phyloP scores from a whole-genome alignment of 2,797 vertebrate genomes.

The Takifugu ocellatus region DNA sequence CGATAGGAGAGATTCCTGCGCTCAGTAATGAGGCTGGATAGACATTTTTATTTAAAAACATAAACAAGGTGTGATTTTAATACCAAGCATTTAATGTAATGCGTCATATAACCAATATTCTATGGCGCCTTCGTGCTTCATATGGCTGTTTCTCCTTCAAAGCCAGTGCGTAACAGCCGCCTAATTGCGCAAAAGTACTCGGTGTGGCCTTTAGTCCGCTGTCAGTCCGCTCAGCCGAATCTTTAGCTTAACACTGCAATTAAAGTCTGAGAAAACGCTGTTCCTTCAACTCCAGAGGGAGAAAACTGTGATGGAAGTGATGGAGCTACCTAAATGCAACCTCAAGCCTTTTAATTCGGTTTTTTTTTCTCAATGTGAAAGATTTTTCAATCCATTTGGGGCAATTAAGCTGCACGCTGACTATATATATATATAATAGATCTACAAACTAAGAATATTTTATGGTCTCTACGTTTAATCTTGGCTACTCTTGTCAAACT shows the following conservation, averaged over 20 bases:
- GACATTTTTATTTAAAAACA: neutral
- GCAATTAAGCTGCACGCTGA: constrained; percentile 29
- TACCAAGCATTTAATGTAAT: neutral
- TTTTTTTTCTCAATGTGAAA: no score
- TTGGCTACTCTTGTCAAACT: constrained; percentile 50
- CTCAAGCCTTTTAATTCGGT: no score
- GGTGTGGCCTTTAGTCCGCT: constrained; percentile 27
- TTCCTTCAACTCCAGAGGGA: no score
- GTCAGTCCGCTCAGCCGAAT: constrained; percentile 6
- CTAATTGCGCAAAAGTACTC: constrained; percentile 21
- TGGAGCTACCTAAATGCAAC: neutral
- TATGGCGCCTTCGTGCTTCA: neutral
- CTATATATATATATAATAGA: constrained; percentile 16
- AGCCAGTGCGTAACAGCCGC: constrained; percentile 21
- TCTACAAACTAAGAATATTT: constrained; percentile 45
- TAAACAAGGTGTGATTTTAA: constrained; percentile 4
- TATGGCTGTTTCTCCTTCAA: constrained; percentile 1
- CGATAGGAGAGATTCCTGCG: constrained; percentile 30
- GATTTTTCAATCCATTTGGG: constrained; percentile 10
- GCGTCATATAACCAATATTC: constrained; percentile 6
- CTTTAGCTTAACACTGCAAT: constrained; percentile 27
- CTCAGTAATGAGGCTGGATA: constrained; percentile 8
- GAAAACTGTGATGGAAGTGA: no score
- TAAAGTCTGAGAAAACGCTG: constrained; percentile 15
- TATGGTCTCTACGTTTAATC: constrained; percentile 59